Base-by-base conservation (phyloP, 2,888 invertebrate species). In the Erynnis tages region DNA sequence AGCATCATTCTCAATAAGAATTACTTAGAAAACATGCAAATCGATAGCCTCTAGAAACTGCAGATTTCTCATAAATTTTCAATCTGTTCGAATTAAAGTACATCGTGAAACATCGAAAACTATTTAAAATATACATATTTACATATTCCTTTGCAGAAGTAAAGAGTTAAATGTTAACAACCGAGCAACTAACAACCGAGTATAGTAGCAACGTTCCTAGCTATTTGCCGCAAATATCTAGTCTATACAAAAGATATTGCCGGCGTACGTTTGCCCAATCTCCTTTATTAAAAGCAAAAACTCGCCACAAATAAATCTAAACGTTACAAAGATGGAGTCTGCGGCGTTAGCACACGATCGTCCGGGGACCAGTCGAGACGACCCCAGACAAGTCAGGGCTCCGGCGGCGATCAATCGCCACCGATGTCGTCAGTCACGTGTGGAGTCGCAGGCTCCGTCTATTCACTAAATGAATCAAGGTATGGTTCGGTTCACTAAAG, bases 251-350 rank as follows among this genome's bases (percentile, higher is more conserved):
- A 27, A 27, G 19, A 4, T 11, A 10, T 23, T 25, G 7, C 23
- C 30, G 21, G 25, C 17, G 49, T 47, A 53, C 60, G 58, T 56
- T 59, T 60, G 65, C 67, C 63, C 62, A 57, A 67, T 64, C 67
- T 64, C 61, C 53, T 81, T 35, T 19, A 35, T 83, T 78, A 79
- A 82, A 86, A 86, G 81, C 84, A 81, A 76, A 58, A 81, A 76
- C 72, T 83, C 80, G 82, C 83, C 82, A 79, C 83, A 77, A 79
- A 79, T 77, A 76, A 81, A 78, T 78, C 79, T 82, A 81, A 82
- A 81, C 71, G 71, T 64, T 67, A 76, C 70, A 69, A 56, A 65
- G 78, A 82, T 82, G 79, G 85, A 81, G 85, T 75, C 68, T 79
- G 76, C 76, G 77, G 72, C 72, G 81, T 79, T 60, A 57, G 47